phyloP scores from a whole-genome alignment of 1,140 invertebrate species.

The Apis laboriosa region DNA sequence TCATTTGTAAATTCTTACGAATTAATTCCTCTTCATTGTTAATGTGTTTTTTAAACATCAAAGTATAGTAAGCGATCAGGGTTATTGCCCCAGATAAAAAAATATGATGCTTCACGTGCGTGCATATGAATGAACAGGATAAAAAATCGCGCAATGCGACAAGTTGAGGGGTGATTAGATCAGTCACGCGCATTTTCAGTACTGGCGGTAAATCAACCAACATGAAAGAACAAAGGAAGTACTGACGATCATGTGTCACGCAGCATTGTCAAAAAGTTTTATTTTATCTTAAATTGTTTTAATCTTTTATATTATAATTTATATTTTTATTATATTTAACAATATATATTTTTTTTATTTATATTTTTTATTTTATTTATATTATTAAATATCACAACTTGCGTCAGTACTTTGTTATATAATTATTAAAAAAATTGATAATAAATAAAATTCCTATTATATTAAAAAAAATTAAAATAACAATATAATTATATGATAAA shows the following conservation, averaged over 20 bases:
- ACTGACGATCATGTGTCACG: not conserved
- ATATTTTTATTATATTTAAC: not conserved
- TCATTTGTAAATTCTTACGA: not conserved
- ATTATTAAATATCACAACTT: too few relatives aligned
- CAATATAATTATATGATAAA: too few relatives aligned
- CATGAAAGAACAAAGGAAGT: not conserved
- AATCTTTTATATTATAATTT: not conserved
- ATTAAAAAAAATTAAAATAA: too few relatives aligned
- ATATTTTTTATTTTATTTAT: too few relatives aligned
- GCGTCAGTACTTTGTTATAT: too few relatives aligned
- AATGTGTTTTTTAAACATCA: not conserved
- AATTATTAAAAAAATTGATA: too few relatives aligned
- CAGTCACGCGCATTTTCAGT: slow-evolving; percentile 14
- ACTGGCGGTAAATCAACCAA: not conserved
- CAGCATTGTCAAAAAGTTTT: not conserved
- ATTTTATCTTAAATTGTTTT: not conserved
- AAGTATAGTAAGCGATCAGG: not conserved
- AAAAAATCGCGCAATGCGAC: slow-evolving; percentile 43
- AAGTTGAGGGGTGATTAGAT: slow-evolving; percentile 17
- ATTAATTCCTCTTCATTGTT: not conserved
- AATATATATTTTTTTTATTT: too few relatives aligned
- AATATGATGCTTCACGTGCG: slow-evolving; percentile 3
- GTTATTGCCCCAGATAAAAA: slow-evolving; percentile 10
- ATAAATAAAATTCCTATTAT: too few relatives aligned
- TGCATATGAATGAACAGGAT: slow-evolving; percentile 5